Base-by-base conservation (phyloP, 2,888 invertebrate genomes). In the Oligia latruncula region DNA sequence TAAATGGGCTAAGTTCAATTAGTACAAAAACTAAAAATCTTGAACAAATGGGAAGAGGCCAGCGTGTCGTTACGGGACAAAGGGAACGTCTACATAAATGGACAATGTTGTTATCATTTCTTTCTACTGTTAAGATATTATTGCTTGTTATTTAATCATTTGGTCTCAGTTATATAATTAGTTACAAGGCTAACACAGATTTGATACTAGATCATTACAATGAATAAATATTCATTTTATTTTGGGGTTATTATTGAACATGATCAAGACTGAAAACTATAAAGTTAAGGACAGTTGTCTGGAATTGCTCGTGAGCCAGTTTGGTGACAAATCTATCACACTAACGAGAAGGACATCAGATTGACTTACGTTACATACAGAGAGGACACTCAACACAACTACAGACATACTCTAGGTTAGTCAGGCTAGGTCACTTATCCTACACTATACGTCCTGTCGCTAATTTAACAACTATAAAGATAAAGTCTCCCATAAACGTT, bases 311-410 rank as follows among this genome's bases (percentile, higher is more conserved):
- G 71, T 62, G 70, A 80, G 75, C 78, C 78, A 87, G 89, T 89
- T 89, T 87, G 88, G 88, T 89, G 88, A 89, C 89, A 87, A 87
- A 89, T 87, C 68, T 87, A 88, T 82, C 77, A 78, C 79, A 82
- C 67, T 75, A 62, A 35, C 80, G 71, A 74, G 72, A 78, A 71
- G 72, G 62, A 74, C 60, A 66, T 46, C 64, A 71, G n/a, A 62
- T 71, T 13, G 60, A 40, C 55, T 58, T 40, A 49, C 62, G 35
- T 15, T 20, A 68, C 68, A 46, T 15, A 52, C 40, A 40, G 60
- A 62, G 35, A 55, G 68, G 62, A 64, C 73, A 76, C 43, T 35
- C 40, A 0, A 52, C 62, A 43, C 64, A 5, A 35, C 23, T 65
- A 75, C 58, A n/a, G 17, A 43, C 17, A 23, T 43, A 52, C 58